phyloP scores from a whole-genome alignment of 2,888 invertebrate species.

The Drosophila siamana region DNA sequence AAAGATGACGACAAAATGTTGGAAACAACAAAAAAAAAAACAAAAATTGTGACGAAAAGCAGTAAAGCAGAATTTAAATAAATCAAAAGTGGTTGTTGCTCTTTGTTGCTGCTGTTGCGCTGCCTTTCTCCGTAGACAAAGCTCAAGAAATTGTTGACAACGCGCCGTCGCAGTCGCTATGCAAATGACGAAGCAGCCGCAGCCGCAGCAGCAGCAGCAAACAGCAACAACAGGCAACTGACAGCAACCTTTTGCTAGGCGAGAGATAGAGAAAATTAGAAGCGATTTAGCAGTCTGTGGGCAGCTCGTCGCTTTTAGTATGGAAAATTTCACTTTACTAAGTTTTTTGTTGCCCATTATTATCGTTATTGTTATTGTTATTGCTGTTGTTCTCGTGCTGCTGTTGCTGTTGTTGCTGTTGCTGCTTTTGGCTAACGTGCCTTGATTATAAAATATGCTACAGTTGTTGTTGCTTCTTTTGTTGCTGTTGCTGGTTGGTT shows the following conservation, averaged over 20 bases:
- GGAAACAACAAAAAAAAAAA: too few relatives aligned
- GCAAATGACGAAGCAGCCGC: constrained; percentile 32
- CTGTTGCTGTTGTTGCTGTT: constrained; percentile 12
- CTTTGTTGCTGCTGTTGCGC: constrained; percentile 33
- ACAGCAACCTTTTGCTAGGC: not conserved
- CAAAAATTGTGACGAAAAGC: not conserved
- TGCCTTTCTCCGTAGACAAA: constrained; percentile 44
- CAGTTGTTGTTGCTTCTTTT: constrained; percentile 10
- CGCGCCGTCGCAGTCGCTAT: constrained; percentile 27
- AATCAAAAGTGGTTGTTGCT: constrained; percentile 41
- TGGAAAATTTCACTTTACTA: constrained; percentile 58
- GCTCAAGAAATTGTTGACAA: constrained; percentile 54
- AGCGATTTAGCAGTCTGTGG: constrained; percentile 50
- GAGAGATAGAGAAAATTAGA: constrained; percentile 40
- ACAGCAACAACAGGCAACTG: not conserved
- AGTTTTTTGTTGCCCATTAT: constrained; percentile 1
- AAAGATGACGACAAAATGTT: not conserved
- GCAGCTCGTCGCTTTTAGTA: constrained; percentile 38
- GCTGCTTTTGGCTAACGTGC: constrained; percentile 43
- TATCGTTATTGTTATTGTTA: constrained; percentile 20
- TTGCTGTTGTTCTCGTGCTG: constrained; percentile 32
- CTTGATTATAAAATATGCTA: constrained; percentile 47
- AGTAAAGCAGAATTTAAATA: constrained; percentile 28
- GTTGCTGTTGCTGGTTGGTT: constrained; percentile 29
- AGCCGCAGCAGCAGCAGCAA: not conserved